Evolutionary conservation across 2,888 invertebrate genomes (phyloP), one percentile per base, ranked within the genome.

Genomic region (Villa cingulata): DNA sequence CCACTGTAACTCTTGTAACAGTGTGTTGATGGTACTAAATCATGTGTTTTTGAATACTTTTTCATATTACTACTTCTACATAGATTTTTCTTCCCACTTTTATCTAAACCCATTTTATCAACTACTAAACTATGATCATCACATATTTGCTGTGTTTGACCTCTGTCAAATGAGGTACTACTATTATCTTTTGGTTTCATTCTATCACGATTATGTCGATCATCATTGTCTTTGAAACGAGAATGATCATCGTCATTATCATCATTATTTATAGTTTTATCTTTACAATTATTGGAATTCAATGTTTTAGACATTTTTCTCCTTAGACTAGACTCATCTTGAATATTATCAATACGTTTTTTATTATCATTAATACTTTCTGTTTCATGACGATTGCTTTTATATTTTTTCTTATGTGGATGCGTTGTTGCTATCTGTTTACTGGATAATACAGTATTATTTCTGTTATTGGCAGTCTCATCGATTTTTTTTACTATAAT

Each of bases 1-100:
- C 61, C 59, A 47, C 61, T 62, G 51, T 57, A 57, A 50, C 45
- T 41, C 14, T 38, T 48, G 29, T 37, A 37, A 44, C 45, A 48
- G 27, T 40, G 41, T 17, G 41, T 27, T 20, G 45, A n/a, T 41
- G 41, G 29, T 37, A 45, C 17, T 32, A 32, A 12, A 3, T 12
- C 29, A 32, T 32, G 36, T 23, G 7, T 41, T 39, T 37, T 44
- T 37, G 34, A 6, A 23, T 45, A 34, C 37, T 36, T 44, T 45
- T 39, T 18, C 41, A 41, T 40, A 23, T 27, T 48, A 45, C 27
- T 7, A 36, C 27, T 23, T 41, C 27, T n/a, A n/a, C n/a, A n/a
- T n/a, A n/a, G n/a, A n/a, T n/a, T n/a, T n/a, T n/a, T 37, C 20
- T 17, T 40, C 37, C 32, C 32, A 12, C 9, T 32, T 12, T 2